These are phyloP conservation scores for Cygnus atratus DNA, from an alignment of 2,113 vertebrate genomes.

Conservation along the genomic window DNA sequence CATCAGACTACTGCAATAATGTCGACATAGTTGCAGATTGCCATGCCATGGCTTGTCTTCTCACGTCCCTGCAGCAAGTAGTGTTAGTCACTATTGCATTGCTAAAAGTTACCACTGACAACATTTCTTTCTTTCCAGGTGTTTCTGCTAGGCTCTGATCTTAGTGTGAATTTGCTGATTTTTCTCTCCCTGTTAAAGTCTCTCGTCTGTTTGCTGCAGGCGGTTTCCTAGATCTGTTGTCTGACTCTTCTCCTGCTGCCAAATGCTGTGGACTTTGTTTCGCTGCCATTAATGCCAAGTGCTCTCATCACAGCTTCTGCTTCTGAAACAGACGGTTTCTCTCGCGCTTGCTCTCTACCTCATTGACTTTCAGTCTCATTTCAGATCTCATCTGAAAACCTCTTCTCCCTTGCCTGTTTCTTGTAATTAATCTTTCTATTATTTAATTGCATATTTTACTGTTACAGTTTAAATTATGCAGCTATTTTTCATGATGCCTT, in stretches of 20 bases:
- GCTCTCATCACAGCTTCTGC: not conserved
- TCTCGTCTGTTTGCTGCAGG: not conserved
- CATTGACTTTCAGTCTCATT: not conserved
- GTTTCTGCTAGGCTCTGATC: not conserved
- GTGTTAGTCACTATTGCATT: not conserved
- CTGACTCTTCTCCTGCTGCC: not conserved
- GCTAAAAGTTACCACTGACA: not conserved
- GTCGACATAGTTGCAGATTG: not conserved
- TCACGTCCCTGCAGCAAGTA: not conserved
- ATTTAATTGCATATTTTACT: constrained; percentile 30
- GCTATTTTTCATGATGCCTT: not conserved
- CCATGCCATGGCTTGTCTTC: not conserved
- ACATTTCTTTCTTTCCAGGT: not conserved
- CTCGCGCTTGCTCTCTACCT: not conserved
- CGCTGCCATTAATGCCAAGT: not conserved
- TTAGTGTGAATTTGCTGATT: not conserved
- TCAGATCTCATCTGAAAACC: not conserved
- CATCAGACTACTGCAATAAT: not conserved
- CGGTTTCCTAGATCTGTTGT: not conserved
- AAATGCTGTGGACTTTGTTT: not conserved
- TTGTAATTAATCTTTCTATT: constrained; percentile 21
- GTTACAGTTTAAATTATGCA: not conserved
- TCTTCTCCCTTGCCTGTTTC: not conserved
- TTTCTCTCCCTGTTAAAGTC: not conserved
- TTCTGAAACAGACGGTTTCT: not conserved